Conservation (phyloP, 2,113 vertebrate species). For the Speoplatyrhinus poulsoni region DNA sequence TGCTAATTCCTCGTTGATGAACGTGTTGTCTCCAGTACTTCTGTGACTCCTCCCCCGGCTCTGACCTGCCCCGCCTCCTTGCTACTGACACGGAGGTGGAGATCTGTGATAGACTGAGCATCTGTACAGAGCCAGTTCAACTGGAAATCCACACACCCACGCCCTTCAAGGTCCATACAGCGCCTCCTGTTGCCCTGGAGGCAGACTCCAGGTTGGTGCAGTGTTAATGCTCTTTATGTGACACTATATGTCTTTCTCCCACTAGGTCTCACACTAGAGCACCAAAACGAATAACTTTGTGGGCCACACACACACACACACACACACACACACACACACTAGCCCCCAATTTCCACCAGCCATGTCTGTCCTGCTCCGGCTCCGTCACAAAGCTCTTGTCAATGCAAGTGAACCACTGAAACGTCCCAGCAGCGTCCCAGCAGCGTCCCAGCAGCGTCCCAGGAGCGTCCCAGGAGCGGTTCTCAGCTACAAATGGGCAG, state of each 20-base stretch:
- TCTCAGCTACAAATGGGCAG: no score
- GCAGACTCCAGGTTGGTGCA: slow-evolving; percentile 25
- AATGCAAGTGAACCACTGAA: no score
- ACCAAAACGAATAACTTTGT: no score
- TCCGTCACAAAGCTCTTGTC: no score
- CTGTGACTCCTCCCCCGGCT: slow-evolving; percentile 17
- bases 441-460: no score
- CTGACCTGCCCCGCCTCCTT: slow-evolving; percentile 54
- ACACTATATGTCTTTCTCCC: no score
- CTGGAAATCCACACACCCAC: slow-evolving; percentile 28
- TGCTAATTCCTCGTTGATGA: no score
- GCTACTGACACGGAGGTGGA: slow-evolving; percentile 34
- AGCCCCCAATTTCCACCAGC: not conserved
- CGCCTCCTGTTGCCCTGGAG: slow-evolving; percentile 13
- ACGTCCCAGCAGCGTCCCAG: no score
- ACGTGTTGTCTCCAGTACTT: slow-evolving; percentile 43
- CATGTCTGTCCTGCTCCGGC: not conserved
- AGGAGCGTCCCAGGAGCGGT: no score
- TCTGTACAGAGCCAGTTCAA: slow-evolving; percentile 11
- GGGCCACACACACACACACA: no score
- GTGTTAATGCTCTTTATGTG: not conserved
- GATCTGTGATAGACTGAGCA: slow-evolving; percentile 44
- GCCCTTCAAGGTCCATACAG: not conserved
- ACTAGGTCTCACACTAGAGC: no score
- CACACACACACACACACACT: no score